Conservation (phyloP, 2,797 vertebrate species). For the Bovichtus diacanthus region DNA sequence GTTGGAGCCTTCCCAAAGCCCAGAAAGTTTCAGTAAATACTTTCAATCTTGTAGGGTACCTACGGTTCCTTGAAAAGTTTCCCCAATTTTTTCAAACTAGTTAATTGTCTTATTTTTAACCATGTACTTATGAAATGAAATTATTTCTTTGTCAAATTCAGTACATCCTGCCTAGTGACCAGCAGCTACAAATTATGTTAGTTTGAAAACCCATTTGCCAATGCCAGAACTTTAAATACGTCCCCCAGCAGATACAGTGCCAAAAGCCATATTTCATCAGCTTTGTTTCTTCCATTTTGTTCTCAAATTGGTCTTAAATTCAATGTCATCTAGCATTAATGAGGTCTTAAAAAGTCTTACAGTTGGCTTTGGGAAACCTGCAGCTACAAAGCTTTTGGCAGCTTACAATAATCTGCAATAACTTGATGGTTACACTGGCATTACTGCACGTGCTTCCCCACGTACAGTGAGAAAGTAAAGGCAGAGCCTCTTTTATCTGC, state of each 20-base stretch:
- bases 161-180: conserved; percentile 1
- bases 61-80: not conserved
- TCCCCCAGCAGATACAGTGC: not conserved
- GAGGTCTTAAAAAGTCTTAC: conserved; percentile 37
- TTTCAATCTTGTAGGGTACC: not conserved
- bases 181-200: conserved; percentile 6
- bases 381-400: conserved; percentile 27
- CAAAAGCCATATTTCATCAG: conserved; percentile 21
- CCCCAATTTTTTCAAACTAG: not conserved
- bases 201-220: conserved; percentile 6
- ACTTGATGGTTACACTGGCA: conserved; percentile 29
- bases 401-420: conserved; percentile 34
- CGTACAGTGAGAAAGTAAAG: not conserved
- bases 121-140: not conserved
- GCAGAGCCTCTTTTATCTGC: conserved; percentile 35
- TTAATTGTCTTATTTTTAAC: conserved; percentile 4
- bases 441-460: conserved; percentile 28
- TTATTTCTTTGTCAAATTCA: not conserved
- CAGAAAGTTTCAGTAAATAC: not conserved
- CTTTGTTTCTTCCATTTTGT: conserved; percentile 29
- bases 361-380: conserved; percentile 33
- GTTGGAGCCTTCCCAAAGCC: not conserved
- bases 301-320: conserved; percentile 33
- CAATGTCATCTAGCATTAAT: conserved; percentile 24
- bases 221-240: conserved; percentile 16